Conservation (phyloP, 2,797 vertebrate genomes). For the Catostomus latipinnis region DNA sequence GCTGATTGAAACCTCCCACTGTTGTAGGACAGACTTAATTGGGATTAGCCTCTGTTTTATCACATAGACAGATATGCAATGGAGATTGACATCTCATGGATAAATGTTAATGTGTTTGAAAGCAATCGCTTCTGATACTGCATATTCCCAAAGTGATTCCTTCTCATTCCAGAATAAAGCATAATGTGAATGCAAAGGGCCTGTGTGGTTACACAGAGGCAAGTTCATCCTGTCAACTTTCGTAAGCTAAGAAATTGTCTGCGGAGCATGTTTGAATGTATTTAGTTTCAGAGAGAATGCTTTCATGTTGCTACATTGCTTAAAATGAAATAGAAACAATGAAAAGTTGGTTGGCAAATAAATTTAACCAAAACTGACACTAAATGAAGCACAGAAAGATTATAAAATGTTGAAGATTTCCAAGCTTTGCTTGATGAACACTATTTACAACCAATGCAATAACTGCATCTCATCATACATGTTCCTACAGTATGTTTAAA, state of each 20-base stretch:
- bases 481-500: neutral
- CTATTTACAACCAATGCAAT: too few species aligned
- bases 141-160: conserved; percentile 56
- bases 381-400: neutral
- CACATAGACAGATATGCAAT: conserved; percentile 55
- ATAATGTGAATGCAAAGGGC: conserved; percentile 43
- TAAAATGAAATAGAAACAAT: conserved; percentile 3
- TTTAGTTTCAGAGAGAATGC: conserved; percentile 19
- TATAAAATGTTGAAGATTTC: neutral
- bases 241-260: conserved; percentile 39
- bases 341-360: conserved; percentile 3
- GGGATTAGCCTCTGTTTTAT: conserved; percentile 62
- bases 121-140: conserved; percentile 53
- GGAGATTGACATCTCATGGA: conserved; percentile 57
- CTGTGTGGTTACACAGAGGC: conserved; percentile 24
- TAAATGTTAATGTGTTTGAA: conserved; percentile 61
- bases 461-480: neutral
- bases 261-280: conserved; percentile 47
- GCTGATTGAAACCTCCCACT: conserved; percentile 60
- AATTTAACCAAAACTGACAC: neutral
- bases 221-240: conserved; percentile 36
- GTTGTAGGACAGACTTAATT: conserved; percentile 65
- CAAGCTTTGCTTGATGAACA: neutral
- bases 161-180: conserved; percentile 49
- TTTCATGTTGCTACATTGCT: conserved; percentile 5